Conservation (phyloP, 2,113 vertebrate genomes). For the Astur gentilis region DNA sequence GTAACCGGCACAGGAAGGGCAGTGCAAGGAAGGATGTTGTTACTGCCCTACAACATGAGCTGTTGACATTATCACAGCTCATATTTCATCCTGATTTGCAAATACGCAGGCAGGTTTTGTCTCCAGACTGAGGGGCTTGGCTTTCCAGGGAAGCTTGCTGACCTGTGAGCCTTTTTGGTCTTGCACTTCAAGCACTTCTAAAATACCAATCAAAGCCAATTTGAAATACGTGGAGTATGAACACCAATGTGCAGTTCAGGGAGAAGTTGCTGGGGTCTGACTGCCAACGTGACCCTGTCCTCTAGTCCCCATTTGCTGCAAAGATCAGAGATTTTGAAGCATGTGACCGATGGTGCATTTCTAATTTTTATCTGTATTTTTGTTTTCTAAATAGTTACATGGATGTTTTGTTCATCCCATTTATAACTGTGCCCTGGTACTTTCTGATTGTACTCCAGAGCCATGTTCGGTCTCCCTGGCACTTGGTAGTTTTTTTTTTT, state of each 20-base stretch:
- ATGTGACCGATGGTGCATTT: neutral
- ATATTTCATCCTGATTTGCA: neutral
- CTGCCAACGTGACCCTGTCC: fast-evolving
- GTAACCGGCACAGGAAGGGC: neutral
- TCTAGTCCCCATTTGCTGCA: neutral
- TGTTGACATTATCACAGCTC: neutral
- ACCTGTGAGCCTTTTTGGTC: neutral
- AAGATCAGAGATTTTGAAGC: neutral
- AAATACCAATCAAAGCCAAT: neutral
- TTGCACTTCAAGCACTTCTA: neutral
- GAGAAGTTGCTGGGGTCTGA: neutral
- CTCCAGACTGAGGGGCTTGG: neutral
- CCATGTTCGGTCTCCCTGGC: neutral
- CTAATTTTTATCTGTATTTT: neutral
- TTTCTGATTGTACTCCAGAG: neutral
- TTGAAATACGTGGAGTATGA: neutral
- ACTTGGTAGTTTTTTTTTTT: neutral
- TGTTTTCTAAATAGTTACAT: neutral
- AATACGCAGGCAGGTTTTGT: neutral
- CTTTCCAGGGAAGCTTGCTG: neutral
- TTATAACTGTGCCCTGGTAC: neutral
- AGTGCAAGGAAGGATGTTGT: neutral
- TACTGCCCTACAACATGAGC: neutral
- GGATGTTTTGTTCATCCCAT: neutral
- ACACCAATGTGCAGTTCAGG: neutral